Conservation (phyloP, 2,797 vertebrate species). For the Pelochelys cantorii region DNA sequence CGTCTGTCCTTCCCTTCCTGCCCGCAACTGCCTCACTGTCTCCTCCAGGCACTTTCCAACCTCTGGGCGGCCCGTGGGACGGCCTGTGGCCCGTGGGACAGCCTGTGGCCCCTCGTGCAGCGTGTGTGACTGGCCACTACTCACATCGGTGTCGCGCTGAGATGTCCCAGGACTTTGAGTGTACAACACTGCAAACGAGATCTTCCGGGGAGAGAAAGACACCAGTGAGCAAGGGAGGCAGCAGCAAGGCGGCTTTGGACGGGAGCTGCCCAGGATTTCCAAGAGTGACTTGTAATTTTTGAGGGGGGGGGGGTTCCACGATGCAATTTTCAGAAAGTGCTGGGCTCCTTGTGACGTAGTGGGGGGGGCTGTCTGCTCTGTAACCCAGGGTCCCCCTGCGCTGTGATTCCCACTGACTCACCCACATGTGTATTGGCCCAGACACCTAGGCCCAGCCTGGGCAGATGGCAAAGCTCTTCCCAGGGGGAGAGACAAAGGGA, state of each 20-base stretch:
- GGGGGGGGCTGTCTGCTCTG: too few species aligned
- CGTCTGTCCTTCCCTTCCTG: not conserved
- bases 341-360: not conserved
- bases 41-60: not conserved
- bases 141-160: slow-evolving; percentile 60
- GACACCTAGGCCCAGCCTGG: too few species aligned
- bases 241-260: not conserved
- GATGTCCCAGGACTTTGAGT: slow-evolving; percentile 20
- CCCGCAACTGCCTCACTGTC: not conserved
- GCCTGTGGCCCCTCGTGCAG: not conserved
- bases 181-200: slow-evolving; percentile 61
- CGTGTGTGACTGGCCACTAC: not conserved
- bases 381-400: too few species aligned
- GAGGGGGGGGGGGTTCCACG: not conserved
- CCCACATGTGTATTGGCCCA: too few species aligned
- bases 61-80: not conserved
- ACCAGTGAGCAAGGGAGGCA: not conserved
- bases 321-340: not conserved
- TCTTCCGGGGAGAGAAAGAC: slow-evolving; percentile 19
- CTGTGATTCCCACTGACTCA: too few species aligned
- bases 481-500: too few species aligned
- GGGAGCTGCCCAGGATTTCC: not conserved
- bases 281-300: not conserved
- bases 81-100: slow-evolving; percentile 6
- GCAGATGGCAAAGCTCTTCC: too few species aligned